Base-by-base conservation (phyloP, 2,113 vertebrate species). In the Cacatua alba region DNA sequence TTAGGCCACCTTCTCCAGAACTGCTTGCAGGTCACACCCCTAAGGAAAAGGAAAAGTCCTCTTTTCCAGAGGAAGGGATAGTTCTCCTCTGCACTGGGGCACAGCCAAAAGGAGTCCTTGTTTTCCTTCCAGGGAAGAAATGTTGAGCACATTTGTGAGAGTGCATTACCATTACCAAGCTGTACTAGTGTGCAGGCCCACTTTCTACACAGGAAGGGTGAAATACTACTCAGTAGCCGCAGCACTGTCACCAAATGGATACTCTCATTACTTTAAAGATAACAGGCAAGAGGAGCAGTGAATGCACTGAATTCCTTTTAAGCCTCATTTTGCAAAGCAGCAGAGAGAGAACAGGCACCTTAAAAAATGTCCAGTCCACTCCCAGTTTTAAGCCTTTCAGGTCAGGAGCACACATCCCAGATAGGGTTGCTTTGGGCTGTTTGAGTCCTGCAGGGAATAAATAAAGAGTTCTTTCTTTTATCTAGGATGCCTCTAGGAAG, bases 281-380 rank as follows among this genome's bases (percentile, higher is more conserved):
- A 24, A 72, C 46, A 82, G 51, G 13, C 35, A 89, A 77, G 19
- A 72, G n/a, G 37, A 69, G 46, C 53, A 92, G 37, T 12, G 17
- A 92, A 89, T 33, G 25, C 20, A 59, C 8, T 55, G 19, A 77
- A 74, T 39, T 69, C 23, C n/a, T 82, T 83, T 71, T 78, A 74
- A 81, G 63, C 44, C 37, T 77, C 25, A 52, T 44, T 86, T 76
- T 85, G 44, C 55, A 94, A 91, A 92, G 39, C 64, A 94, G 46
- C 31, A 63, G 53, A 71, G 7, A 87, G 11, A 75, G 57, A 94
- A 35, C 5, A 77, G 15, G 65, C 26, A 98, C 97, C 97, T 96
- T 96, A 95, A 98, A 98, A 94, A 95, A 97, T 0, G 65, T 95
- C 97, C 97, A 97, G 80, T 98, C 97, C 80, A 98, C 88, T 79